Evolutionary conservation across 2,797 vertebrate species (phyloP).

Genomic region (Myotis pilosus): DNA sequence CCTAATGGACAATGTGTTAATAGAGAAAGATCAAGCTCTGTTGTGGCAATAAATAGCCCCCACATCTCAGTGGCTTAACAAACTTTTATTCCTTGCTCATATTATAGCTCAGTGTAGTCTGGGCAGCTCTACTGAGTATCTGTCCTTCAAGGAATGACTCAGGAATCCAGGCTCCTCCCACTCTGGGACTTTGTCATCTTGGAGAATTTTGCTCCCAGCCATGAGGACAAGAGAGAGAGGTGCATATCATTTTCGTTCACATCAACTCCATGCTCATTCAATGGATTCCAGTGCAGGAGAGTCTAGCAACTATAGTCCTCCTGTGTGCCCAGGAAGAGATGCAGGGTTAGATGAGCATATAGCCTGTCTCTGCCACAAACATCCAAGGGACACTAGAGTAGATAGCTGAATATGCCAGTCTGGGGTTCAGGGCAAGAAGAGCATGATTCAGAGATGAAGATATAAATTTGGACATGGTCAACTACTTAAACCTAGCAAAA

Average conservation of each 20-base stretch:
- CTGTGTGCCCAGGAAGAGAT: background rate
- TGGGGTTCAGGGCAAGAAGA: too few species aligned
- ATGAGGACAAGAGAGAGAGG: background rate
- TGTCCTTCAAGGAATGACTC: background rate
- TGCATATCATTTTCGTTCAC: background rate
- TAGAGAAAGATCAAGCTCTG: slow-evolving; percentile 27
- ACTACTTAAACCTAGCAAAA: background rate
- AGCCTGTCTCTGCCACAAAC: background rate
- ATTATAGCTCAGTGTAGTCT: background rate
- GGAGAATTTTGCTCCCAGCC: background rate
- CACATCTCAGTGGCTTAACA: background rate
- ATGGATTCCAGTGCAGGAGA: background rate
- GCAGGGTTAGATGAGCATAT: background rate
- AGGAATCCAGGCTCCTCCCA: background rate
- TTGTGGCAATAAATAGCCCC: background rate
- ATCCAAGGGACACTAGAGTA: background rate
- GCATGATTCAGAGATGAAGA: background rate
- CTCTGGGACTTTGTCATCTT: background rate
- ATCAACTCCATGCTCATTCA: background rate
- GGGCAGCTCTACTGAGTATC: background rate
- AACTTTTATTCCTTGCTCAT: background rate
- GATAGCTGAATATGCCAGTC: background rate
- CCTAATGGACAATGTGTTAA: background rate
- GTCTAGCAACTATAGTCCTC: background rate
- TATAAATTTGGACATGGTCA: background rate